Evolutionary conservation across 2,113 vertebrate genomes (phyloP), one percentile per base, ranked within the genome.

Genomic region (Lucifuga dentata): DNA sequence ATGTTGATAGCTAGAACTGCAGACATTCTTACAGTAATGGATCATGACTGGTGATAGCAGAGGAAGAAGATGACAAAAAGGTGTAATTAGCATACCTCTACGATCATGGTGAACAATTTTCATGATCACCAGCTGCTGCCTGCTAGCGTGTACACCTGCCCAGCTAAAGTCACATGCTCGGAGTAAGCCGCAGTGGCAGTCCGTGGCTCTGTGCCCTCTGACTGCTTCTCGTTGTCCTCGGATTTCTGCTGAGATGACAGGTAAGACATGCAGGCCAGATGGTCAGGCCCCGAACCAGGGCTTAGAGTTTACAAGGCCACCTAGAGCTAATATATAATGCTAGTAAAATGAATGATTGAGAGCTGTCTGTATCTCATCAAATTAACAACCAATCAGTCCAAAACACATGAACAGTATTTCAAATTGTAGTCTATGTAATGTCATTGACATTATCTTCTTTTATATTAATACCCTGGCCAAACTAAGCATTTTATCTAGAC

Each of bases 51-150:
- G 20, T 40, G 67, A 66, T 53, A 60, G 74, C 73, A 73, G 36
- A 13, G 20, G 51, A 50, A 75, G 55, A 69, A 73, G 52, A 52
- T 19, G 51, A 45, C 62, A 51, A 80, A 79, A 58, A 35, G 33
- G 43, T 45, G 60, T 72, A 83, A 90, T 87, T 86, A 89, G 73
- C 78, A 84, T 76, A 56, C 16, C 19, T 65, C 50, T 59, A 59
- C 43, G 59, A 29, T 77, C 59, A 39, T 49, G 46, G 68, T 16
- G 35, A 63, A 81, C 67, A 19, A 61, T 78, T 86, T 85, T 66
- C 73, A 76, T 77, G 60, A 84, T 76, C 74, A 63, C 84, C 90
- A 91, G 88, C 84, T 92, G 88, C 84, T 76, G 67, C 77, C 73
- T 86, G 84, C 78, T 68, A 68, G 70, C n/a, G 62, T 73, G 76